These are phyloP conservation scores for Tachystola acroxantha DNA, from an alignment of 2,888 invertebrate species.

Conservation along the genomic window DNA sequence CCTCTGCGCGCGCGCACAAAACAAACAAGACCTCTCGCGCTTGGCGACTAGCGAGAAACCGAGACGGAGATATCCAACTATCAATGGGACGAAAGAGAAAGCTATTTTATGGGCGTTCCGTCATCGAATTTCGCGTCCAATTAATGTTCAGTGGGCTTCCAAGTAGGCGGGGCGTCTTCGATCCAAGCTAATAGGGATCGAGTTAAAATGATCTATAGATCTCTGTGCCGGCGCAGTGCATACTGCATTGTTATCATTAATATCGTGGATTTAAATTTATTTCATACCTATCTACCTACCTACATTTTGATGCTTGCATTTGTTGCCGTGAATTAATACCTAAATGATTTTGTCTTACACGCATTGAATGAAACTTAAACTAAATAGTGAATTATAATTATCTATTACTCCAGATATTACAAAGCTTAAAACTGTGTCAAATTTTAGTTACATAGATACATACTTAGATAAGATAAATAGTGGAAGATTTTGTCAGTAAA, in stretches of 20 bases:
- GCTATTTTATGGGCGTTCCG: slow-evolving; percentile 54
- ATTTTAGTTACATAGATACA: too few relatives aligned
- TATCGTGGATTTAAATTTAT: slow-evolving; percentile 65
- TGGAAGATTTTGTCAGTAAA: too few relatives aligned
- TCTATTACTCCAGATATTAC: too few relatives aligned
- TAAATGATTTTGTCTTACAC: too few relatives aligned
- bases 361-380: too few relatives aligned
- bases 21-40: slow-evolving; percentile 45
- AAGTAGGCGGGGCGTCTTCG: slow-evolving; percentile 59
- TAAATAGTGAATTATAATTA: too few relatives aligned
- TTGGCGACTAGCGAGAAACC: slow-evolving; percentile 30
- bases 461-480: too few relatives aligned
- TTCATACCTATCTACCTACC: slow-evolving; percentile 64
- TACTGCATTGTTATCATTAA: slow-evolving; percentile 69
- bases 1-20: slow-evolving; percentile 60
- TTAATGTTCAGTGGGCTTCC: slow-evolving; percentile 76
- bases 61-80: slow-evolving; percentile 24
- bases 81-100: slow-evolving; percentile 31
- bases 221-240: slow-evolving; percentile 49
- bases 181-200: slow-evolving; percentile 71
- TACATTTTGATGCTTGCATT: slow-evolving; percentile 64
- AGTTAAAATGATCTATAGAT: slow-evolving; percentile 76
- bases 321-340: slow-evolving; percentile 50
- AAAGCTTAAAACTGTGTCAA: too few relatives aligned
- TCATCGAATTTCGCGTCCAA: slow-evolving; percentile 64